A percentile compares a stretch with the other conserved stretches of the same genome.
Conservation (phyloP, 1,140 invertebrate genomes). For the Eciton burchellii region DNA sequence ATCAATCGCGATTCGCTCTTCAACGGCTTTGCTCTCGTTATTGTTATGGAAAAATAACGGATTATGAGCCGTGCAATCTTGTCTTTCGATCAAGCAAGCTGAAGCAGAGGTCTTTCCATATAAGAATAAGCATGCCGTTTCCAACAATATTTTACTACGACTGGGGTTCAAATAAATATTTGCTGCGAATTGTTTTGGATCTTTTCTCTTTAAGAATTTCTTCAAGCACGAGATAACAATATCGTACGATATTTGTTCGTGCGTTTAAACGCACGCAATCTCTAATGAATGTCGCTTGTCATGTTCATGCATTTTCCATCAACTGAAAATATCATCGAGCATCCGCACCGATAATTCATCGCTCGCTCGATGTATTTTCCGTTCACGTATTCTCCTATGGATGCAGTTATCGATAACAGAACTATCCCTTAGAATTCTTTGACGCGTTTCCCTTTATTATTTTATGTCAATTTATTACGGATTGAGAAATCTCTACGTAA, state of each 20-base stretch:
- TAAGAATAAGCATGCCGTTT: neutral
- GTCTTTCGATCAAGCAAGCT: neutral
- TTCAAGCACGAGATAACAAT: neutral
- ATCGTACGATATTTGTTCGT: neutral
- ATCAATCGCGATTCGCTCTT: neutral
- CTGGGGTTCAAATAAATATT: neutral
- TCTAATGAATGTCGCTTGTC: neutral
- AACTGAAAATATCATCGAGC: slow-evolving; percentile 5
- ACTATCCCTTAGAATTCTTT: too few species aligned
- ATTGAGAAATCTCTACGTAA: neutral
- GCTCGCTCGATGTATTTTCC: neutral
- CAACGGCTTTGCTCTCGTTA: neutral
- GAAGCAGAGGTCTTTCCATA: neutral
- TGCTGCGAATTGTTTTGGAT: neutral
- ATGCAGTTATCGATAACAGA: neutral
- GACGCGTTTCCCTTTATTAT: neutral
- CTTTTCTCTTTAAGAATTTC: neutral
- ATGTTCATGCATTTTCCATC: neutral
- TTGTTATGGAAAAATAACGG: neutral
- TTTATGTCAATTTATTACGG: neutral
- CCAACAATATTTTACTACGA: neutral
- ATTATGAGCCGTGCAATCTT: neutral
- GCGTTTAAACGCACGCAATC: neutral
- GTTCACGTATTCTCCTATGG: neutral
- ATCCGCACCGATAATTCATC: neutral